Conservation (phyloP, 2,888 invertebrate species). For the Isotomurus palustris region DNA sequence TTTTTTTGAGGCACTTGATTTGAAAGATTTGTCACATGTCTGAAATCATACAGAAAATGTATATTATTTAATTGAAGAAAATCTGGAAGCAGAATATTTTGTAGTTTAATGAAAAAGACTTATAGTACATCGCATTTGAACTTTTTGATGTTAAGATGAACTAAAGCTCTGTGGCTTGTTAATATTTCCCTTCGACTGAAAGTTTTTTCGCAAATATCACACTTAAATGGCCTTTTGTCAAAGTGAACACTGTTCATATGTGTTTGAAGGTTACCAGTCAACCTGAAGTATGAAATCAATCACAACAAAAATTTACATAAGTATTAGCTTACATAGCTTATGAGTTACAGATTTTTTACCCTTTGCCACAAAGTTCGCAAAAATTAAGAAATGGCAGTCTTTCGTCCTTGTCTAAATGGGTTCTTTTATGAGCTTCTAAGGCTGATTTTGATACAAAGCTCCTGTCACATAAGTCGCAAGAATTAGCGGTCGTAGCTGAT, state of each 20-base stretch:
- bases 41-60: too few relatives aligned
- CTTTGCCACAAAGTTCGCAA: constrained; percentile 30
- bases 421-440: constrained; percentile 25
- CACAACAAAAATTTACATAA: neutral
- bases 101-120: too few relatives aligned
- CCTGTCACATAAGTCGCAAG: constrained; percentile 18
- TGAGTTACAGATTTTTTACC: constrained; percentile 2
- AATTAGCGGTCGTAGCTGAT: constrained; percentile 17
- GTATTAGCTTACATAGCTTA: neutral
- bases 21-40: too few relatives aligned
- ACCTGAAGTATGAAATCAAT: constrained; percentile 7
- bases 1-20: too few relatives aligned
- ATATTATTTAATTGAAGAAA: too few relatives aligned
- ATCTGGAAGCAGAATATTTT: too few relatives aligned
- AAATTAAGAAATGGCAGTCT: constrained; percentile 17
- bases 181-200: constrained; percentile 27
- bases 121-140: constrained; percentile 31
- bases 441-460: constrained; percentile 26
- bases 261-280: constrained; percentile 16
- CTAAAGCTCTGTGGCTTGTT: neutral
- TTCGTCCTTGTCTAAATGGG: constrained; percentile 28
- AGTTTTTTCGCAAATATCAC: constrained; percentile 28
- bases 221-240: constrained; percentile 27
- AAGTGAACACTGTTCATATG: constrained; percentile 30
- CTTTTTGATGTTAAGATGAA: constrained; percentile 20